Evolutionary conservation across 2,113 vertebrate species (phyloP).

Genomic region (Echinops telfairi): DNA sequence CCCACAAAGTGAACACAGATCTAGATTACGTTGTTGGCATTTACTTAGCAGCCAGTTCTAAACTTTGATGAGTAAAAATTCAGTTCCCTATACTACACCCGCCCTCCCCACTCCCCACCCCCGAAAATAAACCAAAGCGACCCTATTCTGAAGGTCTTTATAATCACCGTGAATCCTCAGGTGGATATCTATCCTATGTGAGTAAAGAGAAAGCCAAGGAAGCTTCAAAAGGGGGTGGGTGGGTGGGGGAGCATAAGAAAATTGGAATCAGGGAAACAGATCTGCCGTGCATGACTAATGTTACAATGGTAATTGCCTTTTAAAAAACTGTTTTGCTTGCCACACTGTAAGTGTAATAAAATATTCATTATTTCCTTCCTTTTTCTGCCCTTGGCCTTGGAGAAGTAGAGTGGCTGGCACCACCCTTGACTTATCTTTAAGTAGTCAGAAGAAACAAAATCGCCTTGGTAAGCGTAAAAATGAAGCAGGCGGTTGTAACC

Average conservation of each 20-base stretch:
- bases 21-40: constrained; percentile 41
- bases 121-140: background rate
- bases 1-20: constrained; percentile 26
- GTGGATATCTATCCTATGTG: constrained; percentile 5
- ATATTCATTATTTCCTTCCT: constrained; percentile 78
- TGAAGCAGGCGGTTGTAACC: constrained; percentile 58
- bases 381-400: constrained; percentile 69
- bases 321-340: constrained; percentile 79
- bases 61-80: constrained; percentile 62
- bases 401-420: constrained; percentile 70
- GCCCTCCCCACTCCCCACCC: background rate
- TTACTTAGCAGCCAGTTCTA: constrained; percentile 72
- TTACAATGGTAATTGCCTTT: constrained; percentile 80
- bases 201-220: constrained; percentile 31
- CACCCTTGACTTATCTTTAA: constrained; percentile 78
- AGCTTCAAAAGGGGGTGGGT: constrained; percentile 43
- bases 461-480: constrained; percentile 75
- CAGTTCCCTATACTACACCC: background rate
- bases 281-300: constrained; percentile 72
- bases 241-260: background rate
- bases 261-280: constrained; percentile 72
- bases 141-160: background rate
- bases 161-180: constrained; percentile 32
- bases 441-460: constrained; percentile 72
- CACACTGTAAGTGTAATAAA: constrained; percentile 72